A percentile compares a stretch with the other conserved stretches of the same genome.
phyloP scores from a whole-genome alignment of 2,888 invertebrate species.

The Eupithecia abbreviata region DNA sequence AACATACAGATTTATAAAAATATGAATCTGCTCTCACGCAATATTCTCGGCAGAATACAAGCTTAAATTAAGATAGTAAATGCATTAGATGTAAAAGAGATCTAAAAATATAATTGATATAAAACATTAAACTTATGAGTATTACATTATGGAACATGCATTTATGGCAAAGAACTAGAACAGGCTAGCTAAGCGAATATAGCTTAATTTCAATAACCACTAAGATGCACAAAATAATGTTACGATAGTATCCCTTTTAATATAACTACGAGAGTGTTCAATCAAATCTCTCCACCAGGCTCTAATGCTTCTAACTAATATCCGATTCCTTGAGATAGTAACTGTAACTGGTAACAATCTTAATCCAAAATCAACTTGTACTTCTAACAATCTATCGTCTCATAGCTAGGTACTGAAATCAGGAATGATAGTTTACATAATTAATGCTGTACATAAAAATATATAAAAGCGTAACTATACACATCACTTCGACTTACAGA shows the following conservation, averaged over 20 bases:
- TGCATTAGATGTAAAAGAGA: constrained; percentile 83
- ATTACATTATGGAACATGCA: constrained; percentile 84
- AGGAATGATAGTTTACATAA: constrained; percentile 76
- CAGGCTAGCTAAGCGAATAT: constrained; percentile 81
- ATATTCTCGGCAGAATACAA: constrained; percentile 62
- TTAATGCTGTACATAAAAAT: constrained; percentile 78
- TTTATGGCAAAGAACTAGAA: constrained; percentile 83
- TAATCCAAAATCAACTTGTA: constrained; percentile 64
- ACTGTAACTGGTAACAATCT: constrained; percentile 80
- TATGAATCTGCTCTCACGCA: constrained; percentile 56
- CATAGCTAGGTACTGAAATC: constrained; percentile 53
- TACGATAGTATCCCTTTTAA: constrained; percentile 37
- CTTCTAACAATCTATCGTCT: constrained; percentile 51
- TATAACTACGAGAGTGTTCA: constrained; percentile 16
- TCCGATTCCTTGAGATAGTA: constrained; percentile 66
- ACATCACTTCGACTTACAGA: constrained; percentile 77
- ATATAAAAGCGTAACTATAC: constrained; percentile 76
- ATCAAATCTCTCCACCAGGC: constrained; percentile 25
- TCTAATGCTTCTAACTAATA: constrained; percentile 48
- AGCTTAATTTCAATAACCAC: constrained; percentile 77
- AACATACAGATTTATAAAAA: constrained; percentile 63
- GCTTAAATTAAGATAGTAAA: constrained; percentile 77
- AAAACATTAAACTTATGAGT: constrained; percentile 81
- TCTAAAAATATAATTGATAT: constrained; percentile 82
- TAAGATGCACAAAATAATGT: constrained; percentile 65